Evolutionary conservation across 2,888 invertebrate genomes (phyloP).

Genomic region (Choreutis nemorana): DNA sequence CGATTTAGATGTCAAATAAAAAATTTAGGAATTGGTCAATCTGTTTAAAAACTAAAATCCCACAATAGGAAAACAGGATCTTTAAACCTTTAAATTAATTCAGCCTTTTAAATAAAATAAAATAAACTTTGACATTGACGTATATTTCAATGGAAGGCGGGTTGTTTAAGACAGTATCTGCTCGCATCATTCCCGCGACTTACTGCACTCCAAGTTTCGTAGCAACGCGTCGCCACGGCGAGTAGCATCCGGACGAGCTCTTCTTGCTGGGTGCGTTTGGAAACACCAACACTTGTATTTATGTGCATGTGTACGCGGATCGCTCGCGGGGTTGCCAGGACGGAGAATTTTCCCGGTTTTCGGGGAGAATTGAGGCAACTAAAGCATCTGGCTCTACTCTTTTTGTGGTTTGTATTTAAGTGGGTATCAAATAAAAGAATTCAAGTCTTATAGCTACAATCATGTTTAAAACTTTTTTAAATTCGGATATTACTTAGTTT

Average conservation of each 20-base stretch:
- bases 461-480: not conserved
- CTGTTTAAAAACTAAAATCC: too few relatives aligned
- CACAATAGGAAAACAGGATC: too few relatives aligned
- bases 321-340: not conserved
- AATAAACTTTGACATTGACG: too few relatives aligned
- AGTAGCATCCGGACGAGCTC: conserved; percentile 78
- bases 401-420: conserved; percentile 1
- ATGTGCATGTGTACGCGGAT: conserved; percentile 30
- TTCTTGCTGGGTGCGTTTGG: conserved; percentile 66
- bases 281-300: conserved; percentile 44
- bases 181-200: conserved; percentile 63
- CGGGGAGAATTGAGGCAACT: conserved; percentile 28
- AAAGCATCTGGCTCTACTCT: conserved; percentile 12
- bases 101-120: too few relatives aligned
- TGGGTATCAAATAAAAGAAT: conserved; percentile 13
- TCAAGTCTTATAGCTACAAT: conserved; percentile 12
- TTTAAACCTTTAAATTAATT: too few relatives aligned
- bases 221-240: conserved; percentile 93
- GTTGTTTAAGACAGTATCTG: conserved; percentile 21
- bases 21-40: too few relatives aligned
- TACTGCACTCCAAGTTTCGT: conserved; percentile 96
- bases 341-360: too few relatives aligned
- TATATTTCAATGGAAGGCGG: too few relatives aligned
- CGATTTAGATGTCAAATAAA: too few relatives aligned
- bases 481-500: conserved; percentile 1